Base-by-base conservation (phyloP, 1,140 invertebrate genomes). In the Aphidius ervi region DNA sequence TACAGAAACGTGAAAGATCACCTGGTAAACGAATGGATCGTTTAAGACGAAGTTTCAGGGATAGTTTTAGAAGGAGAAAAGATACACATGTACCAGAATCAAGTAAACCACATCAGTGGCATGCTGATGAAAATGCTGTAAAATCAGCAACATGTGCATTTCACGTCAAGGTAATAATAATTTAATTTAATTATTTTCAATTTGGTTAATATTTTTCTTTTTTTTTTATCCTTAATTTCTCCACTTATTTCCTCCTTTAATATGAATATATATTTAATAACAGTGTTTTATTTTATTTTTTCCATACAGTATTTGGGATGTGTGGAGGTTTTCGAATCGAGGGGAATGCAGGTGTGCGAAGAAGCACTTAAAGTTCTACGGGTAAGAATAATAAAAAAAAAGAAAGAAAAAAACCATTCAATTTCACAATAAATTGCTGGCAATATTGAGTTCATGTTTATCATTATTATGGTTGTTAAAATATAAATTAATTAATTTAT, bases 311-410 rank as follows among this genome's bases (percentile, higher is more conserved):
- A 99, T 84, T 81, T 99, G 70, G 98, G 98, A 64, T 97, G 95
- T 81, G 94, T 98, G 1, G 97, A 99, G 82, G 98, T 99, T 4
- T 99, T 95, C 79, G 97, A 99, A 80, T 99, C 96, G 0, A 85
- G 97, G 71, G 97, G 98, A 20, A 99, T 99, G 95, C 93, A 97
- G 81, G 94, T 99, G 45, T 99, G 98, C 83, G 98, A 99, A 80
- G 95, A 98, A 80, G 97, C 97, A 23, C 85, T 99, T 45, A 98
- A 97, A 85, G 91, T 94, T 58, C 81, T 95, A 52, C 83, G 92
- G 81, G 92, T 94, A 81, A 87, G 87, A 83, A 58, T 46, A 20
- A 37, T 53, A 56, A 16, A 59, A 20, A 55, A 31, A 52, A 40
- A 31, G 1, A 31, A 16, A 16, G 16, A 31, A 31, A 31, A 31